Base-by-base conservation (phyloP, 2,113 vertebrate species). In the Eudorcas thomsonii region DNA sequence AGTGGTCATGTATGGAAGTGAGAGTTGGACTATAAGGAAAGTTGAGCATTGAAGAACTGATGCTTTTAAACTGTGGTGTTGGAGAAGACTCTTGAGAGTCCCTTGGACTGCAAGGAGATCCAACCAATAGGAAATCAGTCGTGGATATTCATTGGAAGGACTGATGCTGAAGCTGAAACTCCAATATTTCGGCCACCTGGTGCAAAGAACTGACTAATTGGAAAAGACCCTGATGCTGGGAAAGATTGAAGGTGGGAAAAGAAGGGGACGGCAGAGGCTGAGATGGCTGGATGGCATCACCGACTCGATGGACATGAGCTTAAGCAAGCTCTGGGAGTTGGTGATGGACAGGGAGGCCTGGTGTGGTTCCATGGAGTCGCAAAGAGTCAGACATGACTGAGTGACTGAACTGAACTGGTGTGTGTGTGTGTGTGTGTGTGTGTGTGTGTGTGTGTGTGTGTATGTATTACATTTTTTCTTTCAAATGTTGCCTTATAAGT, bases 281-380 rank as follows among this genome's bases (percentile, higher is more conserved):
- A 36, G 64, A 71, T 71, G 17, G n/a, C 10, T 71, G 4, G 17
- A 71, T 11, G n/a, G n/a, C 8, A 36, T 71, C 17, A 36, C n/a
- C 0, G 9, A 71, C n/a, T 36, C 0, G 2, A 71, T 36, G n/a
- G 64, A 71, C n/a, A 5, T 71, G 64, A 71, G n/a, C 5, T 36
- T 36, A n/a, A 71, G 64, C 64, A 71, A 71, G n/a, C n/a, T 36
- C 64, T n/a, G 19, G 64, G 17, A 71, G n/a, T 11, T 71, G 33
- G 64, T 71, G n/a, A 11, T 36, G 64, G 64, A 36, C 64, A 36
- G n/a, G n/a, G 17, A 71, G 5, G n/a, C 64, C 64, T 36, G 17
- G 9, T 71, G n/a, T 71, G n/a, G 17, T 11, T 71, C 17, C n/a
- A 36, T 0, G 2, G n/a, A 71, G 64, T 71, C 3, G 0, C n/a